Evolutionary conservation across 2,797 vertebrate species (phyloP).

Genomic region (Lepus townsendii): DNA sequence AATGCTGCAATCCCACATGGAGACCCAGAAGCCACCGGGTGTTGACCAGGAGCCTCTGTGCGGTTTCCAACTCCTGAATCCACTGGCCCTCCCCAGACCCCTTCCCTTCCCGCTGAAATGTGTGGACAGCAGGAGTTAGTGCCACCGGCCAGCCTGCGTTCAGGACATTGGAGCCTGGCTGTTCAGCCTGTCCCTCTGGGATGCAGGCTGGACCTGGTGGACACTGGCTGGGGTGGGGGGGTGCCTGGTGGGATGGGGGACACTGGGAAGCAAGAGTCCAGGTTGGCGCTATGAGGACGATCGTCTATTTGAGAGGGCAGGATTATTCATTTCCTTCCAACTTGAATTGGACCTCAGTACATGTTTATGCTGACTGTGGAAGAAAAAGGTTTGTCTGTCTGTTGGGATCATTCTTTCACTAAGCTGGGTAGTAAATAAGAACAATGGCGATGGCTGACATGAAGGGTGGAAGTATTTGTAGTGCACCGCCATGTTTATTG

Average conservation of each 20-base stretch:
- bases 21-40: not conserved
- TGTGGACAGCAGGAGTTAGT: accelerated
- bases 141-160: not conserved
- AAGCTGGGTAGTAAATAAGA: not conserved
- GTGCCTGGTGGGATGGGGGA: not conserved
- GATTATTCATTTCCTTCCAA: not conserved
- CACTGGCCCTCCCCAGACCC: not conserved
- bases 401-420: not conserved
- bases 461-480: not conserved
- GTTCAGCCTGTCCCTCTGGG: not conserved
- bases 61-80: not conserved
- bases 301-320: not conserved
- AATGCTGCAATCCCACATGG: not conserved
- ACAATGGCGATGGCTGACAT: not conserved
- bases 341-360: not conserved
- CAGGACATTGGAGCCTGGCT: accelerated
- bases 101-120: not conserved
- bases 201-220: not conserved
- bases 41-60: not conserved
- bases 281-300: not conserved
- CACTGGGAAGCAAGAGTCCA: not conserved
- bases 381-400: not conserved
- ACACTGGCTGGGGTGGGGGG: accelerated
- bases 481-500: not conserved
- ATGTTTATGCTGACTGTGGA: not conserved